Percentiles rank a stretch among this genome's conserved stretches.
phyloP scores from a whole-genome alignment of 2,797 vertebrate genomes.

The Xiphorhynchus erythropygius region DNA sequence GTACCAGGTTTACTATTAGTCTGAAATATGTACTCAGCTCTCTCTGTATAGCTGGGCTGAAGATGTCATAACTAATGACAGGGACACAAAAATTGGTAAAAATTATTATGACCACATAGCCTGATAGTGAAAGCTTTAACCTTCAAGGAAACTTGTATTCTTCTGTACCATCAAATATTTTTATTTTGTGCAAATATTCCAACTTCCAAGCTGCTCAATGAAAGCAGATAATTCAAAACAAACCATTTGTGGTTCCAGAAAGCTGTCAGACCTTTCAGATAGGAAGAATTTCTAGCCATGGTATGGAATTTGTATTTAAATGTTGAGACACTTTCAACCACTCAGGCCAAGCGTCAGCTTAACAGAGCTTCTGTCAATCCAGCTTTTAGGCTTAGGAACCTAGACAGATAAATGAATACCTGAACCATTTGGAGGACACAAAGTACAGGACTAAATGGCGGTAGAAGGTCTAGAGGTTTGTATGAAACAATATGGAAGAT shows the following conservation, averaged over 20 bases:
- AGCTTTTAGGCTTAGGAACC: background rate
- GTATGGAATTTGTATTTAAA: background rate
- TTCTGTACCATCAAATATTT: background rate
- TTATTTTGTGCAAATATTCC: background rate
- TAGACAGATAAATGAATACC: background rate
- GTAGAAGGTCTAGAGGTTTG: background rate
- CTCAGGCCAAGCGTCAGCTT: background rate
- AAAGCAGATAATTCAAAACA: background rate
- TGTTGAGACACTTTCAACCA: background rate
- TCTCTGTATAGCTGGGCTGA: background rate
- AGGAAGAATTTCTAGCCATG: background rate
- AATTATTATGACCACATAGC: background rate
- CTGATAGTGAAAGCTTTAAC: background rate
- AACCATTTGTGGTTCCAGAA: background rate
- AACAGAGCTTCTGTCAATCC: background rate
- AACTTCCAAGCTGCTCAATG: background rate
- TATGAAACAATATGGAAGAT: background rate
- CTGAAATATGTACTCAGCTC: background rate
- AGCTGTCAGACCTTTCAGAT: rapidly evolving
- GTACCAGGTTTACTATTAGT: background rate
- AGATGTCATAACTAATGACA: background rate
- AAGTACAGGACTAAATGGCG: background rate
- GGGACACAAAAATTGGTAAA: background rate
- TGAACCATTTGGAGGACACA: background rate
- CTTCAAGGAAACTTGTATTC: background rate